A percentile compares a stretch with the other conserved stretches of the same genome.
Evolutionary conservation across 2,888 invertebrate species (phyloP).

Genomic region (Himalopsyche anomala): DNA sequence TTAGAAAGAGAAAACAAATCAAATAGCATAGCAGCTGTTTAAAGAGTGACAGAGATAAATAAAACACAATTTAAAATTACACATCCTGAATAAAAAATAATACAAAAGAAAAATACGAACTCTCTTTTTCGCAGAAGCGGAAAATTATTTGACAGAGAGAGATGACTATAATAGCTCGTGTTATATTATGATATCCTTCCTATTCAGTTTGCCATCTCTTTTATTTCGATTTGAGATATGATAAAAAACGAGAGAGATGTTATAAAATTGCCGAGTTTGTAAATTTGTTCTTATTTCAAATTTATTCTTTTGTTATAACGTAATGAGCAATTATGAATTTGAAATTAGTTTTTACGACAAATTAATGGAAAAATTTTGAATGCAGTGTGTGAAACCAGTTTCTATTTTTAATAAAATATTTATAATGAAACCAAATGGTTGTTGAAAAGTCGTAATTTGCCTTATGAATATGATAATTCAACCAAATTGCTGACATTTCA

Average conservation of each 20-base stretch:
- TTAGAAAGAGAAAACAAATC: constrained; percentile 5
- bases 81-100: constrained; percentile 9
- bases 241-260: constrained; percentile 6
- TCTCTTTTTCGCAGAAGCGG: background rate
- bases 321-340: constrained; percentile 48
- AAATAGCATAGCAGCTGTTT: background rate
- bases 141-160: constrained; percentile 5
- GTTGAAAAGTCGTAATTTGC: background rate
- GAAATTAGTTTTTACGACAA: constrained; percentile 21
- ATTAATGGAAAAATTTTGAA: constrained; percentile 44
- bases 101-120: background rate
- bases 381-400: constrained; percentile 15
- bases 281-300: constrained; percentile 45
- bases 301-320: constrained; percentile 45
- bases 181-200: background rate
- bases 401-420: background rate
- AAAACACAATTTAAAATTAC: background rate
- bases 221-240: constrained; percentile 6
- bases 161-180: background rate
- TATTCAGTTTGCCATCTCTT: constrained; percentile 4
- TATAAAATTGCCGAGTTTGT: constrained; percentile 4
- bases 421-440: background rate
- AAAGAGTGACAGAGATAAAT: constrained; percentile 21
- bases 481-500: no score
- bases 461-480: no score